Evolutionary conservation across 2,797 vertebrate species (phyloP), one percentile per base, ranked within the genome.

Genomic region (Chelon auratus): DNA sequence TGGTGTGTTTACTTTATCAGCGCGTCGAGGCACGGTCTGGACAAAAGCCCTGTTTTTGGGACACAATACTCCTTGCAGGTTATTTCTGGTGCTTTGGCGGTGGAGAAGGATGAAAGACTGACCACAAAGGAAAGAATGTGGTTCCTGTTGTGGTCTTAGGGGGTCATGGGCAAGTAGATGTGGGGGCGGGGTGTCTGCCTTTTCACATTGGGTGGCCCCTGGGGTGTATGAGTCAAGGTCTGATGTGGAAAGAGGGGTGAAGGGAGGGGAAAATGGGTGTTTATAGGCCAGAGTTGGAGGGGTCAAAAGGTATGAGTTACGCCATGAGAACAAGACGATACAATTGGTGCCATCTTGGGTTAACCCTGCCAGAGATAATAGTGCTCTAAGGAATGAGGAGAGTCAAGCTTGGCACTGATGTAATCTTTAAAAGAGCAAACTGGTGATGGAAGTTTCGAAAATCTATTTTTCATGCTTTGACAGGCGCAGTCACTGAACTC

Each of bases 81-180:
- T 91, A 89, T 93, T 92, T 87, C 84, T 91, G 75, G 82, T 84
- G 75, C 63, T 70, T 60, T 54, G 47, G 73, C 11, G 14, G 66
- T 77, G 62, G 75, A 87, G 82, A 84, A 45, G 89, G 91, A 92
- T 89, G 86, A 91, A 90, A 92, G 87, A 76, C 61, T 18, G 54
- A 75, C 63, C 88, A 91, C 89, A 93, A 93, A 92, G 90, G 87
- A 89, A 93, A 92, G 91, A 92, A 92, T 92, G 90, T 81, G 83
- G 87, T 90, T 93, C 92, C 91, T 93, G 92, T 92, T 91, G 88
- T 88, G 89, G 88, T 90, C 86, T 83, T 81, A 75, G 79, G 75
- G 90, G 87, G 84, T 90, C 90, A 89, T 58, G 74, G 87, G 84
- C 73, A 40, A 83, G 81, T 84, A 80, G 83, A 83, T 71, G 82